Conservation (phyloP, 2,113 vertebrate species). For the Thinocorus orbignyianus region DNA sequence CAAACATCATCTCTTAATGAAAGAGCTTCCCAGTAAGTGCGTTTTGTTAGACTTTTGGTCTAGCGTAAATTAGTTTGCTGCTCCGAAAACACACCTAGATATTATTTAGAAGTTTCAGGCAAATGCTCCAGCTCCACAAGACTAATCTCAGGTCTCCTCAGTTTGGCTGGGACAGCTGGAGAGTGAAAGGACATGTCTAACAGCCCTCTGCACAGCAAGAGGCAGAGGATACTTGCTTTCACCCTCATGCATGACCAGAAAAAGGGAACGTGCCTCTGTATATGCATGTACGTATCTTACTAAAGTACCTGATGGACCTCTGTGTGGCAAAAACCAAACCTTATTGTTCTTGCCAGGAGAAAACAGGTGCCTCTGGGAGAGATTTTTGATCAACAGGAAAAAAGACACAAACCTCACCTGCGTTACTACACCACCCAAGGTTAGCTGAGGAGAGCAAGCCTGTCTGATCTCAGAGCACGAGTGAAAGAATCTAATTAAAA, state of each 20-base stretch:
- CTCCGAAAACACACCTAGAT: not conserved
- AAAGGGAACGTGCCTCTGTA: not conserved
- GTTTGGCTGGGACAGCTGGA: not conserved
- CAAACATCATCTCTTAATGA: fast-evolving
- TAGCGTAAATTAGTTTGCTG: not conserved
- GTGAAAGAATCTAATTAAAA: constrained; percentile 1
- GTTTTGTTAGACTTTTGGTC: not conserved
- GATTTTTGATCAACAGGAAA: not conserved
- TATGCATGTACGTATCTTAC: not conserved
- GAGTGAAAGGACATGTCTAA: not conserved
- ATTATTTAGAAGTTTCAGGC: not conserved
- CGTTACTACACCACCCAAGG: fast-evolving
- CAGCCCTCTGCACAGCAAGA: not conserved
- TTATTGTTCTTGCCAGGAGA: fast-evolving
- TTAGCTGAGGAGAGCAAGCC: not conserved
- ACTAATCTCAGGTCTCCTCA: not conserved
- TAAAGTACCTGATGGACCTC: not conserved
- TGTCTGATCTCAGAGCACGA: not conserved
- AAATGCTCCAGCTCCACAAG: not conserved
- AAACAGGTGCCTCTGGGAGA: not conserved
- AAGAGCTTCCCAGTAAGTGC: not conserved
- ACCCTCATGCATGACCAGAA: not conserved
- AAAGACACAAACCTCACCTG: not conserved
- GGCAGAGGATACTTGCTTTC: not conserved
- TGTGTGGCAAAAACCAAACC: not conserved